These are phyloP conservation scores for Chaenogobius annularis DNA, from an alignment of 2,113 vertebrate species.

Conservation along the genomic window DNA sequence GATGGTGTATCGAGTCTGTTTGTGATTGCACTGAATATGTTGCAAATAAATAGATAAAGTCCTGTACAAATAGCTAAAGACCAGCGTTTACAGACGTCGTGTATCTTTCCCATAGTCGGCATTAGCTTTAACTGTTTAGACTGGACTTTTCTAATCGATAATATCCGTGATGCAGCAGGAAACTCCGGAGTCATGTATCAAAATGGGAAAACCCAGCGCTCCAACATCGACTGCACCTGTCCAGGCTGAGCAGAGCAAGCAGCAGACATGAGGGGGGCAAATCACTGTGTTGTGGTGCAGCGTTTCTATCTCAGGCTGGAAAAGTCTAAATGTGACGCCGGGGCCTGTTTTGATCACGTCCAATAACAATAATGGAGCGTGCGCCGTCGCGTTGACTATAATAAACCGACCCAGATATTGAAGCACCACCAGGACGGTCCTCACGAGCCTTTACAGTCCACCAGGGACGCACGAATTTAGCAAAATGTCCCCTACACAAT, in stretches of 20 bases:
- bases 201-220: conserved; percentile 30
- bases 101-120: conserved; percentile 39
- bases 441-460: neutral
- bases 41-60: no score
- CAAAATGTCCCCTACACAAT: neutral
- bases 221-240: conserved; percentile 20
- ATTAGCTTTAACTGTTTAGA: conserved; percentile 24
- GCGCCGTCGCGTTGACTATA: conserved; percentile 24
- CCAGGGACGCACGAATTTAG: neutral
- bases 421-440: conserved; percentile 6
- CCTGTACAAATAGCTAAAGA: neutral
- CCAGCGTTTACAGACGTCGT: conserved; percentile 9
- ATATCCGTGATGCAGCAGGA: conserved; percentile 20
- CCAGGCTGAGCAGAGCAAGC: neutral
- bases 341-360: conserved; percentile 25
- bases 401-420: conserved; percentile 60
- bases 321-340: conserved; percentile 16
- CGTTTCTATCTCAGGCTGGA: conserved; percentile 11
- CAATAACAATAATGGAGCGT: conserved; percentile 54
- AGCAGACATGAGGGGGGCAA: neutral
- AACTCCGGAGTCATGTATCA: conserved; percentile 41
- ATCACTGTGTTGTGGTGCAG: neutral
- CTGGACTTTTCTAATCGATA: conserved; percentile 54
- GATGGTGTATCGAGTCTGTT: no score
- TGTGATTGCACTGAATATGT: no score